Conservation (phyloP, 2,888 invertebrate species). For the Mystacides longicornis region DNA sequence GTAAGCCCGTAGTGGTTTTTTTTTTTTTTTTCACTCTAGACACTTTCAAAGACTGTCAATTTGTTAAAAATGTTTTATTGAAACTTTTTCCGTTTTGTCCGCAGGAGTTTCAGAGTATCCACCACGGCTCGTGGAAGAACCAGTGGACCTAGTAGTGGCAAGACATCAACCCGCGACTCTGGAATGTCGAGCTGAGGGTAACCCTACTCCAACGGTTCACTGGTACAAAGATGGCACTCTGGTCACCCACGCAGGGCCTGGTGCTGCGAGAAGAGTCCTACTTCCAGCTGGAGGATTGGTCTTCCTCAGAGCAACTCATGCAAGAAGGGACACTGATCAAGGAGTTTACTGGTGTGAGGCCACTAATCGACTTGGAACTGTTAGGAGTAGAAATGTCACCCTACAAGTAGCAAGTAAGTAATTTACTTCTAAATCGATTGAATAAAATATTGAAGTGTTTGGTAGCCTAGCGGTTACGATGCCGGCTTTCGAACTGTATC, state of each 20-base stretch:
- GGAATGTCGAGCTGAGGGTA: constrained; percentile 84
- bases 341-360: constrained; percentile 89
- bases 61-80: no score
- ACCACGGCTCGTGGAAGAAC: constrained; percentile 86
- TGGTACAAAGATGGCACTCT: constrained; percentile 68
- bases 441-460: no score
- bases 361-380: constrained; percentile 72
- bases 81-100: neutral
- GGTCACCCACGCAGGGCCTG: constrained; percentile 9
- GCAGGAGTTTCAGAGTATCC: constrained; percentile 30
- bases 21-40: neutral
- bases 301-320: constrained; percentile 73
- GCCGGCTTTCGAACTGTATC: no score
- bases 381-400: constrained; percentile 76
- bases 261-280: constrained; percentile 62
- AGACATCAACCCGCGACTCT: constrained; percentile 86
- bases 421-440: neutral
- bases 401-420: constrained; percentile 73
- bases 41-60: neutral
- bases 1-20: no score
- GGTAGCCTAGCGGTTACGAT: no score
- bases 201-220: constrained; percentile 67
- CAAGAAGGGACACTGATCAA: constrained; percentile 75
- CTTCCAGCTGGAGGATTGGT: constrained; percentile 77
- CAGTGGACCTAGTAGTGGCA: constrained; percentile 80